Conservation (phyloP, 2,113 vertebrate genomes). For the Sisor rabdophorus region DNA sequence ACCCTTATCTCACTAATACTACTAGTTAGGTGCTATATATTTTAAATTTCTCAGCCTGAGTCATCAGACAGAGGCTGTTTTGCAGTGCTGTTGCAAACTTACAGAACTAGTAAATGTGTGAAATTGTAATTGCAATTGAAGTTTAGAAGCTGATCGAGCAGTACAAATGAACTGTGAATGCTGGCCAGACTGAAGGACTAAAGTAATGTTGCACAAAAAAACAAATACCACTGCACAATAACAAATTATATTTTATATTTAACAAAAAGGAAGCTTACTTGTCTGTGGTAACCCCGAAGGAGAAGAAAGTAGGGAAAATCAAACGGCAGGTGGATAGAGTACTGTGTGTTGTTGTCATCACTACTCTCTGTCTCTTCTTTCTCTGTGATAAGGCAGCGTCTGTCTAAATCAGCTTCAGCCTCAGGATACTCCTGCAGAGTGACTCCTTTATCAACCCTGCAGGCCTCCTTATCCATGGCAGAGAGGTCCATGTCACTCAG, state of each 20-base stretch:
- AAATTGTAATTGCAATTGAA: background rate
- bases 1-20: background rate
- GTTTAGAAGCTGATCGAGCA: background rate
- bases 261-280: slow-evolving; percentile 45
- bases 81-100: background rate
- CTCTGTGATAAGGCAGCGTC: slow-evolving; percentile 60
- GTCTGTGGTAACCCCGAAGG: slow-evolving; percentile 69
- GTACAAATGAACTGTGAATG: background rate
- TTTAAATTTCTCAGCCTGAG: background rate
- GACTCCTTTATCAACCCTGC: slow-evolving; percentile 34
- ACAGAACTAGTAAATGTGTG: background rate
- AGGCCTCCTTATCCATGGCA: slow-evolving; percentile 58
- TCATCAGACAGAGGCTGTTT: too few relatives aligned
- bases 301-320: slow-evolving; percentile 76
- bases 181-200: background rate
- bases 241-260: background rate
- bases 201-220: background rate
- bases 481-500: slow-evolving; percentile 73
- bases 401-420: slow-evolving; percentile 63
- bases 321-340: slow-evolving; percentile 70
- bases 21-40: background rate
- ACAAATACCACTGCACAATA: background rate
- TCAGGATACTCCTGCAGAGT: slow-evolving; percentile 56
- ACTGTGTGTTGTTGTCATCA: slow-evolving; percentile 71
- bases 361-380: slow-evolving; percentile 76